Conservation (phyloP, 2,797 vertebrate species). For the Ispidina lecontei region DNA sequence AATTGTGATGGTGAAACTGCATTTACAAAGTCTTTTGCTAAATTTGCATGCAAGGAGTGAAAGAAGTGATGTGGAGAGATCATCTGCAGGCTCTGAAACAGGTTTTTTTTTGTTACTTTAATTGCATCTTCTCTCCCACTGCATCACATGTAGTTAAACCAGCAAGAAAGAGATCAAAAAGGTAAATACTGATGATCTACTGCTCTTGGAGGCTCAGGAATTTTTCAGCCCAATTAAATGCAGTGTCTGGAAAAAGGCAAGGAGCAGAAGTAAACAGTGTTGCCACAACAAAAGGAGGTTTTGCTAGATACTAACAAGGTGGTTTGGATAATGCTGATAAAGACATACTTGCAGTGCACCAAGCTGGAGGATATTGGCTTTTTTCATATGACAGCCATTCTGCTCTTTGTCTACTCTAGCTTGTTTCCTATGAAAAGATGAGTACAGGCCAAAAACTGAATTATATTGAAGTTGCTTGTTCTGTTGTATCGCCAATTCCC, state of each 20-base stretch:
- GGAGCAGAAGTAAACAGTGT: neutral
- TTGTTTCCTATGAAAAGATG: neutral
- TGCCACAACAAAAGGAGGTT: neutral
- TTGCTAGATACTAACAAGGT: neutral
- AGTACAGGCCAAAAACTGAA: neutral
- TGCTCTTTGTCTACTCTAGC: neutral
- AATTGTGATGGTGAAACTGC: neutral
- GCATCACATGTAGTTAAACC: neutral
- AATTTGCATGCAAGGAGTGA: neutral
- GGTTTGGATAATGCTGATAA: neutral
- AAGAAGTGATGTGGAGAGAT: neutral
- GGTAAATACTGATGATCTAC: neutral
- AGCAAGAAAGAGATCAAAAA: neutral
- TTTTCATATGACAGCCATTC: neutral
- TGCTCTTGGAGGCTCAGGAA: neutral
- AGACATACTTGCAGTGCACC: neutral
- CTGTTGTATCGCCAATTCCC: neutral
- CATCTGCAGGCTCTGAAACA: neutral
- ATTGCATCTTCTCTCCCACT: neutral
- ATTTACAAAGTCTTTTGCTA: neutral
- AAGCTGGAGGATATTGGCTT: neutral
- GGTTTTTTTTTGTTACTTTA: neutral
- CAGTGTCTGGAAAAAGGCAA: neutral
- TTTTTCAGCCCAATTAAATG: neutral
- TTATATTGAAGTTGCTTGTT: neutral